Evolutionary conservation across 2,113 vertebrate species (phyloP).

Genomic region (Entomyzon cyanotis): DNA sequence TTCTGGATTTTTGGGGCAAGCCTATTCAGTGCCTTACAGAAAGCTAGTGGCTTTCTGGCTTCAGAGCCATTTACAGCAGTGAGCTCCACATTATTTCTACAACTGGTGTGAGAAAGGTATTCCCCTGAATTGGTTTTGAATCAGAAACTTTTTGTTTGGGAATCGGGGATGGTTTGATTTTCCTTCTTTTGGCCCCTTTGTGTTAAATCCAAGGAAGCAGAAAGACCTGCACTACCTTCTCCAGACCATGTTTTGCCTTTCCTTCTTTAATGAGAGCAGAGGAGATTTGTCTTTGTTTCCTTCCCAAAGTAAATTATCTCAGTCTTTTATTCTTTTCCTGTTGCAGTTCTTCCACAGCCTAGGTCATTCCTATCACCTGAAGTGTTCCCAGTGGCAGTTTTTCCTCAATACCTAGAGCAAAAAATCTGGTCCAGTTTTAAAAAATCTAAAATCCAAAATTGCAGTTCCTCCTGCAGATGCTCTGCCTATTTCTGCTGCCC

Average conservation of each 20-base stretch:
- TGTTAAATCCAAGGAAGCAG: background rate
- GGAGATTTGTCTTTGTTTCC: background rate
- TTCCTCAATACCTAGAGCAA: background rate
- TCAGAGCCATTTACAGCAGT: background rate
- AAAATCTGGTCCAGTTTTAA: background rate
- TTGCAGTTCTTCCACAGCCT: background rate
- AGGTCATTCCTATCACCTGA: background rate
- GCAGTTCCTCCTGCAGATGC: background rate
- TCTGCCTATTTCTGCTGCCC: background rate
- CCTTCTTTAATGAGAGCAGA: background rate
- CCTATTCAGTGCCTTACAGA: background rate
- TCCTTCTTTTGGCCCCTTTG: background rate
- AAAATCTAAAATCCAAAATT: background rate
- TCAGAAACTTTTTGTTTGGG: background rate
- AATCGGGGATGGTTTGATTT: background rate
- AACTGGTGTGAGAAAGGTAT: background rate
- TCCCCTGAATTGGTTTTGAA: background rate
- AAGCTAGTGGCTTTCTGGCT: background rate
- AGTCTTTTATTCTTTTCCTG: background rate
- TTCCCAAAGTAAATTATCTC: background rate
- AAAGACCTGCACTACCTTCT: background rate
- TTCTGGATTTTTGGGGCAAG: background rate
- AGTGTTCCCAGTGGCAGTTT: background rate
- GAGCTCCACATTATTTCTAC: background rate
- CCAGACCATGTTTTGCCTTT: background rate